phyloP scores from a whole-genome alignment of 2,888 invertebrate genomes.

The Lepidochrysops patricia region DNA sequence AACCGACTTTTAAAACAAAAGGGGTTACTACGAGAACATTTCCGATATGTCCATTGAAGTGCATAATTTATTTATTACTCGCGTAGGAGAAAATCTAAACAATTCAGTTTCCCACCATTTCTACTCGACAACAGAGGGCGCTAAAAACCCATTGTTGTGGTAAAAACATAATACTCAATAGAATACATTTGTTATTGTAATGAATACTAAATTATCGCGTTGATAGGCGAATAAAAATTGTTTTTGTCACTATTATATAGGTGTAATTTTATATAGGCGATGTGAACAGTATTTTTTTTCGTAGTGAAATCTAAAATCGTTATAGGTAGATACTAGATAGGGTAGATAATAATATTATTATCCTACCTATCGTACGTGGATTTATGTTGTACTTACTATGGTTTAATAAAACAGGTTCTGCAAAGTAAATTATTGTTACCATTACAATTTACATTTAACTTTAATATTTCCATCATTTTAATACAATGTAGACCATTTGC shows the following conservation, averaged over 20 bases:
- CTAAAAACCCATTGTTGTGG: conserved; percentile 30
- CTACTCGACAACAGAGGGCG: conserved; percentile 55
- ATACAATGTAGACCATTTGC: not conserved
- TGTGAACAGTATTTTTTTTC: not conserved
- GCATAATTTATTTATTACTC: conserved; percentile 16
- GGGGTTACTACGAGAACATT: too few species aligned
- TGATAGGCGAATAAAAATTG: not conserved
- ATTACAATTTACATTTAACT: not conserved
- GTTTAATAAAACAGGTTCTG: too few species aligned
- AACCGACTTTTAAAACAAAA: too few species aligned
- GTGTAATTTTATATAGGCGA: not conserved
- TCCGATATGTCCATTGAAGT: not conserved
- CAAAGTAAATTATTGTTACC: too few species aligned
- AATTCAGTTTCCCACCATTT: conserved; percentile 44
- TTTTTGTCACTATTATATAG: not conserved
- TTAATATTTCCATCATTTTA: not conserved
- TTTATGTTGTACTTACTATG: too few species aligned
- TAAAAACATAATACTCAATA: conserved; percentile 20
- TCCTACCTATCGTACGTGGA: too few species aligned
- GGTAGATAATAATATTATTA: too few species aligned
- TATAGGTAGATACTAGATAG: too few species aligned
- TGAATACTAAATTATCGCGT: not conserved
- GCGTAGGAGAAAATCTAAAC: conserved; percentile 31
- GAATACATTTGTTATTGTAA: not conserved
- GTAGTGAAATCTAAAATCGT: too few species aligned